A percentile compares a stretch with the other conserved stretches of the same genome.
phyloP scores from a whole-genome alignment of 2,888 invertebrate genomes.

The Orthosia gothica region DNA sequence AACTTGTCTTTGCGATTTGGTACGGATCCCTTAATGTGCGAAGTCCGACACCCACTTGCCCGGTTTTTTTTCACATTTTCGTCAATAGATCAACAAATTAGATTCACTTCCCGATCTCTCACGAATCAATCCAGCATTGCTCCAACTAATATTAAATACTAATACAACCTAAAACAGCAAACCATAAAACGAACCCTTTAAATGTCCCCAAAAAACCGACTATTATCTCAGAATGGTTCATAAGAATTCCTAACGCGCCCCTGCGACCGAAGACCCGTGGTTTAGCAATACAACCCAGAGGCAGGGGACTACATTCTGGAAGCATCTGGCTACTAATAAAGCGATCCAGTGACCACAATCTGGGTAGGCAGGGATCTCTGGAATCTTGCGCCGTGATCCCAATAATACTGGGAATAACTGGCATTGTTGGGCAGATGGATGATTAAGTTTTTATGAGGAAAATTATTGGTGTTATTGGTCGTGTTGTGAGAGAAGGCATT shows the following conservation, averaged over 20 bases:
- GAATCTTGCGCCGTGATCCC: slow-evolving; percentile 51
- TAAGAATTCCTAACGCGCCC: slow-evolving; percentile 53
- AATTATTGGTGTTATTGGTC: neutral
- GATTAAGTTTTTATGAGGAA: slow-evolving; percentile 1
- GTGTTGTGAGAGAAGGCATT: neutral
- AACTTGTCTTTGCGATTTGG: too few species aligned
- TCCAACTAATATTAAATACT: neutral
- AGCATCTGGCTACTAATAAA: slow-evolving; percentile 62
- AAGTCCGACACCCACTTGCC: too few species aligned
- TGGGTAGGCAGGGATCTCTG: slow-evolving; percentile 47
- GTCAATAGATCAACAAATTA: too few species aligned
- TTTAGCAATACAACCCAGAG: slow-evolving; percentile 43
- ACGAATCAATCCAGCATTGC: neutral
- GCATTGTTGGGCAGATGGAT: slow-evolving; percentile 12
- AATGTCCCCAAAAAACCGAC: slow-evolving; percentile 20
- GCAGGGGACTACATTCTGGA: slow-evolving; percentile 56
- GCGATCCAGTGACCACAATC: slow-evolving; percentile 63
- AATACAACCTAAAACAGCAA: slow-evolving; percentile 11
- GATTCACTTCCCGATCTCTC: neutral
- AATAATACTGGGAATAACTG: slow-evolving; percentile 67
- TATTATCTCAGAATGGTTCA: slow-evolving; percentile 31
- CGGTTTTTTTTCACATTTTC: neutral
- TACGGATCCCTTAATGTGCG: too few species aligned
- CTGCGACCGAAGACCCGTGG: slow-evolving; percentile 31
- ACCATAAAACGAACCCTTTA: slow-evolving; percentile 13